These are phyloP conservation scores for Ctenoplectra terminalis DNA, from an alignment of 1,140 invertebrate genomes.

Conservation along the genomic window DNA sequence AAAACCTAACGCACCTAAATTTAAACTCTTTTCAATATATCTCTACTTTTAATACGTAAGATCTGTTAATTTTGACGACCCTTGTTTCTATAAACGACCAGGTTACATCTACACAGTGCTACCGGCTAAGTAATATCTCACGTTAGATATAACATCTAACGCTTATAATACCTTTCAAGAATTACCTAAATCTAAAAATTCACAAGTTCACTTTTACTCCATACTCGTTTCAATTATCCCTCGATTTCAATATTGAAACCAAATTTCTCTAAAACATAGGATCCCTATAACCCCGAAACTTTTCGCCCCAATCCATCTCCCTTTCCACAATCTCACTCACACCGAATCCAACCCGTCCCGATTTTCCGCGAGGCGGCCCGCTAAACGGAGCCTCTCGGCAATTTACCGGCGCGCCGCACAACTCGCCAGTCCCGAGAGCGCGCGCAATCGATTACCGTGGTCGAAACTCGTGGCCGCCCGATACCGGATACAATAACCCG, in stretches of 20 bases:
- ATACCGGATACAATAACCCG: constrained; percentile 61
- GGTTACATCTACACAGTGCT: no score
- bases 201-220: no score
- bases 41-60: no score
- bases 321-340: not conserved
- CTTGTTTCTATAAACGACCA: no score
- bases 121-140: no score
- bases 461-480: constrained; percentile 43
- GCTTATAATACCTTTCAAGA: no score
- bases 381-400: constrained; percentile 34
- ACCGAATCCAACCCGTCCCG: not conserved
- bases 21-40: no score
- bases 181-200: no score
- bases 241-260: not conserved
- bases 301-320: not conserved
- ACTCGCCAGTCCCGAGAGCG: not conserved
- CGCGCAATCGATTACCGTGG: constrained; percentile 45
- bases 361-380: constrained; percentile 26
- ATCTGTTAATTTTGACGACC: no score
- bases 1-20: no score
- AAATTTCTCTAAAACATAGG: not conserved
- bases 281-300: not conserved
- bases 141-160: no score
- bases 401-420: constrained; percentile 35
- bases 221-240: no score